These are phyloP conservation scores for Bryconaethiops microstoma DNA, from an alignment of 2,797 vertebrate species.

Conservation along the genomic window DNA sequence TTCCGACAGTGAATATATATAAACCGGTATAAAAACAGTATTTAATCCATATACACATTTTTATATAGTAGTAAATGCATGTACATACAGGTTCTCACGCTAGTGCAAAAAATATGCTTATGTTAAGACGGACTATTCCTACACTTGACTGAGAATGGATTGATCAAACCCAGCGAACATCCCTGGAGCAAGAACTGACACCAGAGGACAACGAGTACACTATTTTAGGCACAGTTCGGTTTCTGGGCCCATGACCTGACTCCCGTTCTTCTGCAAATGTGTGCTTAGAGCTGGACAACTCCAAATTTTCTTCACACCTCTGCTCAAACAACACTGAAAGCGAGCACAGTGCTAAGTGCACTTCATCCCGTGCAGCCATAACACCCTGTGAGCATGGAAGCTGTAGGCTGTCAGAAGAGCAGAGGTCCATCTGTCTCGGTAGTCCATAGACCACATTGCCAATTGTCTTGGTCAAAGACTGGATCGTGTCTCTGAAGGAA, in stretches of 20 bases:
- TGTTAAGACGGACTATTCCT: not conserved
- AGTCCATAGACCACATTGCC: slow-evolving; percentile 66
- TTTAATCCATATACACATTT: not conserved
- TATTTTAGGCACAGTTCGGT: slow-evolving; percentile 64
- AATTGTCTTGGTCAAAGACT: slow-evolving; percentile 69
- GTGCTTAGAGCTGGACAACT: slow-evolving; percentile 44
- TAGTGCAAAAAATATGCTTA: slow-evolving; percentile 2
- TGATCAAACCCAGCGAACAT: slow-evolving; percentile 84
- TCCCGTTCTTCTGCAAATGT: slow-evolving; percentile 47
- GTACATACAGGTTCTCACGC: not conserved
- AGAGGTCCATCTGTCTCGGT: slow-evolving; percentile 25
- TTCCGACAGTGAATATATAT: not conserved
- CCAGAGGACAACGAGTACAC: slow-evolving; percentile 62
- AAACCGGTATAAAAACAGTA: slow-evolving; percentile 23
- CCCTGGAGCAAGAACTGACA: slow-evolving; percentile 52
- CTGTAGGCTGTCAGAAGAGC: slow-evolving; percentile 43
- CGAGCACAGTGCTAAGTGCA: slow-evolving; percentile 76
- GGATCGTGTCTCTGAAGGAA: slow-evolving; percentile 69
- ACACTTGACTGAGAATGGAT: not conserved
- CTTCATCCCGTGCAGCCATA: slow-evolving; percentile 63
- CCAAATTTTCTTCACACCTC: slow-evolving; percentile 45
- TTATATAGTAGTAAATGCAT: not conserved
- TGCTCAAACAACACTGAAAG: slow-evolving; percentile 67
- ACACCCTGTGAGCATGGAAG: slow-evolving; percentile 60
- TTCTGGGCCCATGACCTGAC: slow-evolving; percentile 22